Evolutionary conservation across 2,113 vertebrate genomes (phyloP).

Genomic region (Campylomormyrus numenius): DNA sequence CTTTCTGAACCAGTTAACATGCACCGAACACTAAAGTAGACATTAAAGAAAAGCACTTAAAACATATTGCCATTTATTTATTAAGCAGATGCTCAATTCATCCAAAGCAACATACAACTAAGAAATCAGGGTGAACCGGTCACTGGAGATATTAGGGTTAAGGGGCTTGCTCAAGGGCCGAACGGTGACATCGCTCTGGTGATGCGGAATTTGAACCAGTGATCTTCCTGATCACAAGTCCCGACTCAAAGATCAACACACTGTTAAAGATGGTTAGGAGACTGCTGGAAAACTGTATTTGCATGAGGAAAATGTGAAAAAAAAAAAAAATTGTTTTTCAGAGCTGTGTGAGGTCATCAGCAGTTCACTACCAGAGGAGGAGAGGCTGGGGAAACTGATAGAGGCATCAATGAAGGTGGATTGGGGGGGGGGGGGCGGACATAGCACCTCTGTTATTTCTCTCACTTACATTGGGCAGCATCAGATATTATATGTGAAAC

Average conservation of each 20-base stretch:
- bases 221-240: neutral
- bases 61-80: neutral
- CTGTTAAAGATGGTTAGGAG: neutral
- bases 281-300: neutral
- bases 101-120: neutral
- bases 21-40: neutral
- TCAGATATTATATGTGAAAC: neutral
- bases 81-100: neutral
- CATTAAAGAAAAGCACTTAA: neutral
- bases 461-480: neutral
- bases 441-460: neutral
- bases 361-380: conserved; percentile 47
- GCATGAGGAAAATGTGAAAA: neutral
- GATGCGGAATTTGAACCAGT: neutral
- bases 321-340: neutral
- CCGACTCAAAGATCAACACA: neutral
- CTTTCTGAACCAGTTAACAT: neutral
- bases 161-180: neutral
- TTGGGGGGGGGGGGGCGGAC: neutral
- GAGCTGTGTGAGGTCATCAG: conserved; percentile 54
- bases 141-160: neutral
- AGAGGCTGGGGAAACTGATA: conserved; percentile 58
- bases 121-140: neutral
- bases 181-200: neutral
- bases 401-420: conserved; percentile 56